Conservation (phyloP, 2,113 vertebrate genomes). For the Platysteira castanea region DNA sequence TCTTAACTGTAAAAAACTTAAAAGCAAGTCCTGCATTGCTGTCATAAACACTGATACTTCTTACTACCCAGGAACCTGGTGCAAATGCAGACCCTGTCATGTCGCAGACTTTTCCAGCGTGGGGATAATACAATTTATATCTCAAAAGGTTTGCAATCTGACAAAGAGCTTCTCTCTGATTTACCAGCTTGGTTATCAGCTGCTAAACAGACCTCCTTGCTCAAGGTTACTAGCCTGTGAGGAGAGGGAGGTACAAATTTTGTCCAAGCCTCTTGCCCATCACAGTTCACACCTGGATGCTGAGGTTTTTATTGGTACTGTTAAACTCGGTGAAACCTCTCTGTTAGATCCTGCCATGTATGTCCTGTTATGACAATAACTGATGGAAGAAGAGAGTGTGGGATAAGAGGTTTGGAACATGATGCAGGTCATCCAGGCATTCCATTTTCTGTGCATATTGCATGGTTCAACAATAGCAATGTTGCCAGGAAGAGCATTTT, state of each 20-base stretch:
- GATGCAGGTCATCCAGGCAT: background rate
- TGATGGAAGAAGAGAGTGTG: background rate
- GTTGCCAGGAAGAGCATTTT: background rate
- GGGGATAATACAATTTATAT: background rate
- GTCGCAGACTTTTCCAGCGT: background rate
- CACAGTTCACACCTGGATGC: background rate
- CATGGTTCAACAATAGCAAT: background rate
- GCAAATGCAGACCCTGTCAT: background rate
- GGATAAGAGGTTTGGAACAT: background rate
- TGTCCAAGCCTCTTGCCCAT: background rate
- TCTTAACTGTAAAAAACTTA: background rate
- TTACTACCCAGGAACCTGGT: background rate
- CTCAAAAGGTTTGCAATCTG: background rate
- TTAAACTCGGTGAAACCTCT: background rate
- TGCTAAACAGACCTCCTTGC: background rate
- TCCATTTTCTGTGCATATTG: background rate
- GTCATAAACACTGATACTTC: background rate
- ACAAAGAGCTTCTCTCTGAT: background rate
- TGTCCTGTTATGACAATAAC: background rate
- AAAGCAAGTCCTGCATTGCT: background rate
- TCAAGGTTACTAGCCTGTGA: background rate
- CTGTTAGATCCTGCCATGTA: background rate
- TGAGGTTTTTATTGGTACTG: background rate
- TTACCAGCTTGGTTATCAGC: background rate
- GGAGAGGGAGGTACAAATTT: background rate